phyloP scores from a whole-genome alignment of 2,888 invertebrate species.

The Leptopilina syphax region DNA sequence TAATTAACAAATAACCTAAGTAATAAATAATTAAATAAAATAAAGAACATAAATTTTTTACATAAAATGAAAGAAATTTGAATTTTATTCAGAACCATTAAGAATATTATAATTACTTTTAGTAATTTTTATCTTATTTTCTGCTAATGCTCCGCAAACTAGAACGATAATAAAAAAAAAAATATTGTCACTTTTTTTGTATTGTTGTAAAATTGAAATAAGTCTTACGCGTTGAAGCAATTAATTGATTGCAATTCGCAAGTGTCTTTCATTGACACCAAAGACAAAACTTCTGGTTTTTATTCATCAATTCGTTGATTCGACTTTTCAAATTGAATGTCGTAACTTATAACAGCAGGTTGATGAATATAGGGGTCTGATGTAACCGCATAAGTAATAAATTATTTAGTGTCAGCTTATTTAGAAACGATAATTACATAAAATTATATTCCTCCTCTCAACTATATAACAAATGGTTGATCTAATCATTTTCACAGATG shows the following conservation, averaged over 20 bases:
- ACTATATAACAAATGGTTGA: not conserved
- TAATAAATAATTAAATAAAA: too few relatives aligned
- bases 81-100: too few relatives aligned
- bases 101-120: too few relatives aligned
- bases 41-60: too few relatives aligned
- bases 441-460: not conserved
- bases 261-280: conserved; percentile 6
- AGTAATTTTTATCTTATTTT: too few relatives aligned
- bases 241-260: conserved; percentile 7
- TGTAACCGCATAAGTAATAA: conserved; percentile 35
- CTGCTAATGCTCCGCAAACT: too few relatives aligned
- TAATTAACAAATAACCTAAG: too few relatives aligned
- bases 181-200: not conserved
- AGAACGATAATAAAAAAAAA: not conserved
- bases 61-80: too few relatives aligned
- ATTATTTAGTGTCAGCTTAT: conserved; percentile 33
- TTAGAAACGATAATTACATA: conserved; percentile 32
- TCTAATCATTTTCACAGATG: not conserved
- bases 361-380: conserved; percentile 37
- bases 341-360: conserved; percentile 36
- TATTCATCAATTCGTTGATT: conserved; percentile 13
- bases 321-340: conserved; percentile 35
- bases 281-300: conserved; percentile 14
- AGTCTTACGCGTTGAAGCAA: not conserved
- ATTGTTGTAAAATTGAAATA: not conserved